Evolutionary conservation across 2,113 vertebrate genomes (phyloP).

Genomic region (Balaeniceps rex): DNA sequence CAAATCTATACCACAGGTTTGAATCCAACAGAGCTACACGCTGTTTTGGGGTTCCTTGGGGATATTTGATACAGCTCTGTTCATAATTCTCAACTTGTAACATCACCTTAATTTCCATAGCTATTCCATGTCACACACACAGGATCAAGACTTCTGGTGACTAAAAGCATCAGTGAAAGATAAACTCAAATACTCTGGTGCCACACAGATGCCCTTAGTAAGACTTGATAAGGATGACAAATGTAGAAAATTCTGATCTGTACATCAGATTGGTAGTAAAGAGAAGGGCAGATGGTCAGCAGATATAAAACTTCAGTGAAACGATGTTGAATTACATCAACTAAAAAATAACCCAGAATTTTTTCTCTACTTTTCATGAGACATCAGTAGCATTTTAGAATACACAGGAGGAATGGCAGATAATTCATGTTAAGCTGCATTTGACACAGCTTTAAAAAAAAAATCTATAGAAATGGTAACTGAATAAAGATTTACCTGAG

Average conservation of each 20-base stretch:
- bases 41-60: background rate
- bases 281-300: background rate
- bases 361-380: background rate
- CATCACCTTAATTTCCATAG: background rate
- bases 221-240: background rate
- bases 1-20: background rate
- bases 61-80: background rate
- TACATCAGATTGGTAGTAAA: background rate
- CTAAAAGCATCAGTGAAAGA: background rate
- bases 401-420: background rate
- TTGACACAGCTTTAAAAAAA: background rate
- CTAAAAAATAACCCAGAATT: background rate
- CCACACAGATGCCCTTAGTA: background rate
- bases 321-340: background rate
- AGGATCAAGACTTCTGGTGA: background rate
- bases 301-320: background rate
- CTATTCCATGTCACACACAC: background rate
- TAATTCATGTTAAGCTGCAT: background rate
- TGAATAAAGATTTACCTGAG: slow-evolving; percentile 82
- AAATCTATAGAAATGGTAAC: background rate
- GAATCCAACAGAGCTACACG: background rate
- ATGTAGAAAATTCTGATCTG: background rate
- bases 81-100: background rate
- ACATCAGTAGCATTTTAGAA: background rate
- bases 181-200: background rate